Conservation (phyloP, 2,888 invertebrate species). For the Neuroscelio doddi region DNA sequence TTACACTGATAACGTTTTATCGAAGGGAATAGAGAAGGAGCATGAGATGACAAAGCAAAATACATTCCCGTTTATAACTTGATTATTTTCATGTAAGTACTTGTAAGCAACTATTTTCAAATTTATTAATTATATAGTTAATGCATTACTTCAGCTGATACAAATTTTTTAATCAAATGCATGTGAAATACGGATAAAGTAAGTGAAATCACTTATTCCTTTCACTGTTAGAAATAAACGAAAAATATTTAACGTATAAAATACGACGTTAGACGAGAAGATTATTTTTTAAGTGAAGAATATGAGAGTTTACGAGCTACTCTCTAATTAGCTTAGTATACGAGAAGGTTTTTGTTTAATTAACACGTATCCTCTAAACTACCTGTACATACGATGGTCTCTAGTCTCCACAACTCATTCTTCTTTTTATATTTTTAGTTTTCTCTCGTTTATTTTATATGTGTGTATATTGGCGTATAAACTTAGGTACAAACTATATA, state of each 20-base stretch:
- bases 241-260: slow-evolving; percentile 18
- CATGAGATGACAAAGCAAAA: no score
- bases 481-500: background rate
- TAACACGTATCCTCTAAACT: slow-evolving; percentile 51
- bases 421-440: slow-evolving; percentile 20
- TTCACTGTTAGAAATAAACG: background rate
- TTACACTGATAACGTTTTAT: slow-evolving; percentile 18
- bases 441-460: slow-evolving; percentile 13
- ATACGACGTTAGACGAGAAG: slow-evolving; percentile 9
- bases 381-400: slow-evolving; percentile 24
- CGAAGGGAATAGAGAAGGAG: slow-evolving; percentile 16
- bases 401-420: slow-evolving; percentile 24
- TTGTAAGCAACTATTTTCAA: no score
- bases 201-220: no score
- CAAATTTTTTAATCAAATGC: no score
- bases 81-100: no score
- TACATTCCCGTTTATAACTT: no score
- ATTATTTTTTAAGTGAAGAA: slow-evolving; percentile 31
- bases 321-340: slow-evolving; percentile 36
- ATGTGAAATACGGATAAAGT: no score
- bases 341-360: slow-evolving; percentile 53
- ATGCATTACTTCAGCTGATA: no score
- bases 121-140: no score
- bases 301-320: slow-evolving; percentile 13
- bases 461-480: background rate